Base-by-base conservation (phyloP, 2,888 invertebrate genomes). In the Lithophane semibrunnea region DNA sequence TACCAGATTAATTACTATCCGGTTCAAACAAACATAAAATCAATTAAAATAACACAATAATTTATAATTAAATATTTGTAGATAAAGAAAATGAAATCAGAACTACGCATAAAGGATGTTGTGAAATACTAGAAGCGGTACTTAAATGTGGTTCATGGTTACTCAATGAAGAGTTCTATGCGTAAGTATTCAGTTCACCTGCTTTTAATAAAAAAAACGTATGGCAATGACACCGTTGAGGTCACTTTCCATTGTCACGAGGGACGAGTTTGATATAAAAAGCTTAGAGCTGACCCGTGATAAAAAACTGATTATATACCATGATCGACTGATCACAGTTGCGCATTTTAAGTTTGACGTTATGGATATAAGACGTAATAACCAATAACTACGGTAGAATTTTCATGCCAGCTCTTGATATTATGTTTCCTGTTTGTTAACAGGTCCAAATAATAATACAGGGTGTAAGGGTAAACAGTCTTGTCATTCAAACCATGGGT, bases 71-170 rank as follows among this genome's bases (percentile, higher is more conserved):
- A 58, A 79, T 63, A 42, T 58, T 84, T 73, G 21, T 63, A 47
- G 44, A 73, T 44, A 79, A 52, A 64, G 24, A 79, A 70, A 84
- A 72, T 47, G 18, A 74, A 68, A 69, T 80, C 60, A 16, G 4
- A 10, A 21, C 18, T 61, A 56, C 24, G 64, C 68, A 24, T 65
- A 49, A 29, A 65, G 66, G 66, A 79, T 74, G 58, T 86, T 82
- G 56, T 60, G 68, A 79, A 80, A 82, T 78, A 73, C 69, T 54
- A 75, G 65, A 64, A 79, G 80, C 37, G 37, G 49, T 83, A 87
- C 88, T 85, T 84, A 89, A 92, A 93, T 91, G 84, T 92, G 90
- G 93, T 91, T 93, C 93, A 94, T 90, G 93, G 93, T 89, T 90
- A 73, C 44, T 68, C 75, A 79, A 74, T 83, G 80, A 89, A 88